phyloP scores from a whole-genome alignment of 2,888 invertebrate species.

The Mesorhabditis belari region DNA sequence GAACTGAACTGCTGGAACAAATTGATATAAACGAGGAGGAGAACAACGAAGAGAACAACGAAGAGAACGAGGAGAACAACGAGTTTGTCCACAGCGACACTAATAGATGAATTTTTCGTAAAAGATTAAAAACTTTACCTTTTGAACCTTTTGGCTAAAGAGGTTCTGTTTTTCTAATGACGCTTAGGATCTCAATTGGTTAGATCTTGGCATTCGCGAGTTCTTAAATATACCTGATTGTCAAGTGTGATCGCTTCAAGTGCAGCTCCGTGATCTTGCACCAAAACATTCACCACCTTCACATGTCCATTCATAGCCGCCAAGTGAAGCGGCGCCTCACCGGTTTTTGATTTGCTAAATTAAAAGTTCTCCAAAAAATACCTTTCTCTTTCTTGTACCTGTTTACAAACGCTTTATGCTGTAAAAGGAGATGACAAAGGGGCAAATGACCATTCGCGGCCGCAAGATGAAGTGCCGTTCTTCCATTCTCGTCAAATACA shows the following conservation, averaged over 20 bases:
- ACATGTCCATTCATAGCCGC: slow-evolving; percentile 86
- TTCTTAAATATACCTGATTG: slow-evolving; percentile 65
- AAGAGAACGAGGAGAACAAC: too few relatives aligned
- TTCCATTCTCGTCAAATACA: slow-evolving; percentile 84
- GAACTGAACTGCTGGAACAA: too few relatives aligned
- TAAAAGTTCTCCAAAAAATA: not conserved
- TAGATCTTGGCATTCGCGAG: not conserved
- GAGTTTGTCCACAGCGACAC: too few relatives aligned
- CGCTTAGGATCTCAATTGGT: not conserved
- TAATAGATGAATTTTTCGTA: not conserved
- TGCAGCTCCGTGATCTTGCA: slow-evolving; percentile 78
- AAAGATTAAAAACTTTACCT: not conserved
- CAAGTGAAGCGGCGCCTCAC: slow-evolving; percentile 89
- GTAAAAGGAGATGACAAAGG: slow-evolving; percentile 68
- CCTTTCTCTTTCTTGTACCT: slow-evolving; percentile 53
- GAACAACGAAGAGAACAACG: too few relatives aligned
- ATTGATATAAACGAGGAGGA: too few relatives aligned
- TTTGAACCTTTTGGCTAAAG: too few relatives aligned
- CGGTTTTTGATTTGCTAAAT: slow-evolving; percentile 83
- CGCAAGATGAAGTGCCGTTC: slow-evolving; percentile 88
- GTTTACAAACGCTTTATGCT: slow-evolving; percentile 96
- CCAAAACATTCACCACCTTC: slow-evolving; percentile 67
- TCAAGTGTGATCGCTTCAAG: slow-evolving; percentile 89
- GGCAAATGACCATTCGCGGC: slow-evolving; percentile 75
- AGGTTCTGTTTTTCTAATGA: too few relatives aligned